Percentiles rank a stretch among this genome's conserved stretches.
Conservation (phyloP, 2,113 vertebrate genomes). For the Miniopterus natalensis region DNA sequence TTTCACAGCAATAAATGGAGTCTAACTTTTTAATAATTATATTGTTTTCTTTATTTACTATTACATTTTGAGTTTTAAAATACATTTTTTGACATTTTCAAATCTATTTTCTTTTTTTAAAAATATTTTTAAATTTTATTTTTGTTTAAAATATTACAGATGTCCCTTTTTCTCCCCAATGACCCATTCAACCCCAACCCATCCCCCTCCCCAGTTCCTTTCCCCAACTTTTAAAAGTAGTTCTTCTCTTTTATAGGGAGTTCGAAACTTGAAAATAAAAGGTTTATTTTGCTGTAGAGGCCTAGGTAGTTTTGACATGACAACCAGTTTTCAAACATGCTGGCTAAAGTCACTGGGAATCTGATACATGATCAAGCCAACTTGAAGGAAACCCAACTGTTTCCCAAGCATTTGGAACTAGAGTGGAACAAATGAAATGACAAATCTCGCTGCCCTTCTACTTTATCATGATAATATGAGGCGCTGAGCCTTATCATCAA, state of each 20-base stretch:
- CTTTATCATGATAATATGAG: conserved; percentile 43
- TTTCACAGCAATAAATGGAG: neutral
- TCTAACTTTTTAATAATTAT: neutral
- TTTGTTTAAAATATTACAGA: no score
- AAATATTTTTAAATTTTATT: no score
- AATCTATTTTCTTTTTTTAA: no score
- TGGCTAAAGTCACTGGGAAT: conserved; percentile 59
- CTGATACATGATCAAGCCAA: neutral
- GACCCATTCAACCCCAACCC: no score
- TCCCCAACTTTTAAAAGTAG: conserved; percentile 15
- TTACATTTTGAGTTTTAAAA: no score
- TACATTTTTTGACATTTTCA: no score
- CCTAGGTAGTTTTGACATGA: conserved; percentile 49
- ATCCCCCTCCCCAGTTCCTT: no score
- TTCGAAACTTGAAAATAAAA: conserved; percentile 61
- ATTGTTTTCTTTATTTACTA: no score
- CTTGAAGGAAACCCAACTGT: conserved; percentile 39
- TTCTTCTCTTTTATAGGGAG: conserved; percentile 30
- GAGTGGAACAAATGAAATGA: conserved; percentile 57
- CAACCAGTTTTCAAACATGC: conserved; percentile 64
- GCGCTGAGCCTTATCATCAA: neutral
- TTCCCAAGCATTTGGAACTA: conserved; percentile 26
- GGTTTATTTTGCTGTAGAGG: conserved; percentile 45
- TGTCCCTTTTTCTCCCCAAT: no score
- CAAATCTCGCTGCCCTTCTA: conserved; percentile 53